Evolutionary conservation across 2,888 invertebrate genomes (phyloP), one percentile per base, ranked within the genome.

Genomic region (Conistra vaccinii): DNA sequence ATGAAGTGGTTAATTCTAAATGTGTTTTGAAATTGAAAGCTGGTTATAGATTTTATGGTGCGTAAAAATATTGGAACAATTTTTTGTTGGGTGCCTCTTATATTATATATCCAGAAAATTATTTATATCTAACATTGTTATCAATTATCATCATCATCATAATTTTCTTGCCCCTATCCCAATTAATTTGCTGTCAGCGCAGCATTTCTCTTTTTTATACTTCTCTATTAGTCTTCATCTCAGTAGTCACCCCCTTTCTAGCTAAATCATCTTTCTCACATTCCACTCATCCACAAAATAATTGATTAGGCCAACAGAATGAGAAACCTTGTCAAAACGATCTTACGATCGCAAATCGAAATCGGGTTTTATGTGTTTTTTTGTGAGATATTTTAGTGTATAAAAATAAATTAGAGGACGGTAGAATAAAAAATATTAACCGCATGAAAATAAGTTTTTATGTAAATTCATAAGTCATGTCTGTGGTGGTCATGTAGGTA

Each of bases 21-120:
- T 69, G n/a, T 55, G 55, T 60, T 77, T 29, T 55, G 72, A 80
- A 80, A 81, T 71, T 32, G 77, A 81, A 77, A 80, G 81, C 65
- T 20, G 12, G n/a, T 14, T 53, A 29, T 45, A 68, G 42, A 55
- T 42, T 78, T 57, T 32, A 53, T 67, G 51, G 9, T 14, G 62
- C 35, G 57, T 70, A 57, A 57, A 71, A 55, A 20, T 29, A 17
- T 66, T 65, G 32, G 51, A 55, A 42, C 14, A 23, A 23, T 58
- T 12, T 23, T 45, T 60, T 35, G 45, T 48, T 48, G 6, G 14
- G 3, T 12, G 60, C 9, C 14, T 10, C 2, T 6, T 32, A 9
- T 45, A 5, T 26, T n/a, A n/a, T n/a, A n/a, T n/a, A 12, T 23
- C 10, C 35, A 9, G 42, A 1, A 23, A 39, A 23, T 10, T 3